These are phyloP conservation scores for Chlorocebus sabaeus DNA, from an alignment of 2,113 vertebrate genomes.

Conservation along the genomic window DNA sequence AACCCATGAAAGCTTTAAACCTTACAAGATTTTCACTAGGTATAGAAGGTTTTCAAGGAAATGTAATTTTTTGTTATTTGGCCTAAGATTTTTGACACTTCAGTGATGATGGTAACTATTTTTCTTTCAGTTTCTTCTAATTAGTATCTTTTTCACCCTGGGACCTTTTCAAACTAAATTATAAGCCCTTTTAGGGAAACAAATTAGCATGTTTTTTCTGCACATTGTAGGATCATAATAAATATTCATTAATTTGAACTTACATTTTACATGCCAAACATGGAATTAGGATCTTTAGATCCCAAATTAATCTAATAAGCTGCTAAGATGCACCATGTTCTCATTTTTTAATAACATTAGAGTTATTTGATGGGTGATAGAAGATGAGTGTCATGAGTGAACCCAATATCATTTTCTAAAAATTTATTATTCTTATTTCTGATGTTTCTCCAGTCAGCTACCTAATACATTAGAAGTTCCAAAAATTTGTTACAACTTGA, in stretches of 20 bases:
- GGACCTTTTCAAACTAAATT: background rate
- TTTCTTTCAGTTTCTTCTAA: background rate
- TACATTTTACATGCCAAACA: constrained; percentile 2
- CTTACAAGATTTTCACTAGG: background rate
- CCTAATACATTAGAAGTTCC: background rate
- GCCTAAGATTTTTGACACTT: background rate
- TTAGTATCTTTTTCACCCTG: background rate
- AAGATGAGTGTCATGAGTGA: background rate
- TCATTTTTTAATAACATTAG: constrained; percentile 43
- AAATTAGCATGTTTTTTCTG: background rate
- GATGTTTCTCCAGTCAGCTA: background rate
- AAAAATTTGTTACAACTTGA: constrained; percentile 9
- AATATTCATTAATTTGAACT: constrained; percentile 31
- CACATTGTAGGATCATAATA: background rate
- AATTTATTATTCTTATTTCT: constrained; percentile 6
- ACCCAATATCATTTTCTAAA: background rate
- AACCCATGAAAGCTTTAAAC: background rate
- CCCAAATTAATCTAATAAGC: constrained; percentile 36
- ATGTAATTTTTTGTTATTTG: constrained; percentile 1
- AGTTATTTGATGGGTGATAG: background rate
- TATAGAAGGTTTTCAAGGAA: background rate
- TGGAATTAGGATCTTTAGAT: background rate
- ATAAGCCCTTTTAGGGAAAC: background rate
- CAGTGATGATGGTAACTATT: background rate
- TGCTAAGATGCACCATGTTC: background rate